phyloP scores from a whole-genome alignment of 2,797 vertebrate species.

The Craterocephalus amniculus region DNA sequence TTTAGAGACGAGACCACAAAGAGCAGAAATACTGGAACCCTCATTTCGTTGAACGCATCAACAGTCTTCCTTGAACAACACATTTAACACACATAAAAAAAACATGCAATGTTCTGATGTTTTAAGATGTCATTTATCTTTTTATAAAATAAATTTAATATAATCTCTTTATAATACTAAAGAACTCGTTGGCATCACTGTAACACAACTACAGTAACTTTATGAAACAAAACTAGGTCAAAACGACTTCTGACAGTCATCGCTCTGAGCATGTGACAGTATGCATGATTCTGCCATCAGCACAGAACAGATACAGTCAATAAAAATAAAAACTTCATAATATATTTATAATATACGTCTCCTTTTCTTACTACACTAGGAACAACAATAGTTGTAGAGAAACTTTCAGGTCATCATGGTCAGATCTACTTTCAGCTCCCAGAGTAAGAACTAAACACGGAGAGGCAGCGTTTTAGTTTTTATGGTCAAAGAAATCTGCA shows the following conservation, averaged over 20 bases:
- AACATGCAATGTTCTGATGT: no score
- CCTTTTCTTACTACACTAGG: neutral
- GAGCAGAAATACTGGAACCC: neutral
- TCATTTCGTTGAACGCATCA: neutral
- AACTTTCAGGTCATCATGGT: no score
- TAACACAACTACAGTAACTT: neutral
- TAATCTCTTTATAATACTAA: neutral
- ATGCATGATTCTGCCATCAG: no score
- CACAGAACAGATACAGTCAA: neutral
- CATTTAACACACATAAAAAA: neutral
- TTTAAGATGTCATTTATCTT: neutral
- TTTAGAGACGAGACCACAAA: conserved; percentile 14
- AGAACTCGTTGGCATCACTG: neutral
- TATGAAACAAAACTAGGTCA: neutral
- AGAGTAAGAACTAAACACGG: no score
- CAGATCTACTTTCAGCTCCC: no score
- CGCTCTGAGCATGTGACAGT: no score
- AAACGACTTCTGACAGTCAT: neutral
- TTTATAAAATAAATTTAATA: no score
- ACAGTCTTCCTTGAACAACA: neutral
- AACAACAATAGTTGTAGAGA: neutral
- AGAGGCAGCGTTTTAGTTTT: no score
- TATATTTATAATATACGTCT: no score
- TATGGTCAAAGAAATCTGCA: no score
- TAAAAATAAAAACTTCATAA: neutral